Percentiles rank a stretch among this genome's conserved stretches.
Evolutionary conservation across 2,797 vertebrate genomes (phyloP).

Genomic region (Aulostomus chinensis): DNA sequence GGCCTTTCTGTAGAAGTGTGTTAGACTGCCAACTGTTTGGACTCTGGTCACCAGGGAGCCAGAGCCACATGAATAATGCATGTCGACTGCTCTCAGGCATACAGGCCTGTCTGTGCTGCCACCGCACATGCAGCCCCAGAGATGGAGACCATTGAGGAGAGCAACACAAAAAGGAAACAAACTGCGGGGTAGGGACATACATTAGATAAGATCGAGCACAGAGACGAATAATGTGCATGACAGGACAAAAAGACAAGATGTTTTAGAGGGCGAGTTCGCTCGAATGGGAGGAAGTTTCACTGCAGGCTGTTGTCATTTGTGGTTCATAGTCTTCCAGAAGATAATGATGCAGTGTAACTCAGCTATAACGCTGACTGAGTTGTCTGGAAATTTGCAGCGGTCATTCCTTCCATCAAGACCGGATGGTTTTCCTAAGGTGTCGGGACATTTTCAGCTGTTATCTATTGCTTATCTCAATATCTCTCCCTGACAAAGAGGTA

Average conservation of each 20-base stretch:
- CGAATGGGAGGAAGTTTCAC: not conserved
- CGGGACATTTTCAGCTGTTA: too few relatives aligned
- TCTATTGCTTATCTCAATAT: too few relatives aligned
- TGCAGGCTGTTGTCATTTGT: too few relatives aligned
- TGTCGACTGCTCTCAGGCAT: constrained; percentile 55
- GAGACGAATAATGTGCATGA: constrained; percentile 3
- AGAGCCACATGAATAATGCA: constrained; percentile 72
- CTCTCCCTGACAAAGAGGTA: too few relatives aligned
- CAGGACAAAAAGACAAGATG: not conserved
- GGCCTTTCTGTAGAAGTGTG: constrained; percentile 55
- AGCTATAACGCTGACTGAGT: too few relatives aligned
- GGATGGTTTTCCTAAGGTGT: too few relatives aligned
- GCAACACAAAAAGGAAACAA: constrained; percentile 23
- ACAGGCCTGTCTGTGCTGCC: constrained; percentile 70
- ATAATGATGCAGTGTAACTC: too few relatives aligned
- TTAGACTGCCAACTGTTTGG: constrained; percentile 70
- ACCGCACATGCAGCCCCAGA: constrained; percentile 40
- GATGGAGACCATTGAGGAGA: constrained; percentile 39
- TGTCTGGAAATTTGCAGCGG: too few relatives aligned
- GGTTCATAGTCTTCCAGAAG: too few relatives aligned
- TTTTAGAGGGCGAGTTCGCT: constrained; percentile 2
- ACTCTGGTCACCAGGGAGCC: constrained; percentile 61
- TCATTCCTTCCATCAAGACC: too few relatives aligned
- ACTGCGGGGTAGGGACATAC: not conserved
- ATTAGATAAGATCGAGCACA: constrained; percentile 1